phyloP scores from a whole-genome alignment of 2,113 vertebrate species.

The Strix aluco region DNA sequence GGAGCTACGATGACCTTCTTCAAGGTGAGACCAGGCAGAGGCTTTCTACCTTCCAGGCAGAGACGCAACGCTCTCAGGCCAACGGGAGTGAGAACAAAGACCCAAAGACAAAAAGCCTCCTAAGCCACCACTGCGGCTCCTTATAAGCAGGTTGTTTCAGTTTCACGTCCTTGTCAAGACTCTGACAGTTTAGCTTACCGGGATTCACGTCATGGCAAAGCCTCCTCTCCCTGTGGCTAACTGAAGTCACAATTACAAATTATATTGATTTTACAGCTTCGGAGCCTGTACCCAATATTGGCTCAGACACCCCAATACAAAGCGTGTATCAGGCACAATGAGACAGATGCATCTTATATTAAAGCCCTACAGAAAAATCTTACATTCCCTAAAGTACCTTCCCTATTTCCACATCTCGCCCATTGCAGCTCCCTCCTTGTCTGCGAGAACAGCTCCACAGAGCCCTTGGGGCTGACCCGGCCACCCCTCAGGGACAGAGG shows the following conservation, averaged over 20 bases:
- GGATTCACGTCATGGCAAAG: background rate
- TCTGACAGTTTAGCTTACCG: background rate
- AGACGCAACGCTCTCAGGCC: background rate
- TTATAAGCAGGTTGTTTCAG: background rate
- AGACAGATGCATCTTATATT: background rate
- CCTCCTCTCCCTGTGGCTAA: background rate
- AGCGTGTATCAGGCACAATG: background rate
- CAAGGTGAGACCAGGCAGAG: constrained; percentile 81
- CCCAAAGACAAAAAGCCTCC: background rate
- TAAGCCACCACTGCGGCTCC: background rate
- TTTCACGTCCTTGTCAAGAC: background rate
- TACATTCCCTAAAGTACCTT: background rate
- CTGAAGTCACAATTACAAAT: background rate
- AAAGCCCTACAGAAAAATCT: background rate
- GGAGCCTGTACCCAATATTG: background rate
- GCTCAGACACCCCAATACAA: fast-evolving
- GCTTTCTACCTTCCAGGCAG: background rate
- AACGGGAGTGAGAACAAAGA: background rate
- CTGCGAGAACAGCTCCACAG: background rate
- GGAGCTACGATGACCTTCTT: constrained; percentile 98
- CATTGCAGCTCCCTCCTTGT: background rate
- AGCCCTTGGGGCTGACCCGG: background rate
- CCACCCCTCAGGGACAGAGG: background rate
- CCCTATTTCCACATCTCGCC: background rate
- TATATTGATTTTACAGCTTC: background rate